Percentiles rank a stretch among this genome's conserved stretches.
These are phyloP conservation scores for Oreochromis niloticus DNA, from an alignment of 2,113 vertebrate genomes.

Conservation along the genomic window DNA sequence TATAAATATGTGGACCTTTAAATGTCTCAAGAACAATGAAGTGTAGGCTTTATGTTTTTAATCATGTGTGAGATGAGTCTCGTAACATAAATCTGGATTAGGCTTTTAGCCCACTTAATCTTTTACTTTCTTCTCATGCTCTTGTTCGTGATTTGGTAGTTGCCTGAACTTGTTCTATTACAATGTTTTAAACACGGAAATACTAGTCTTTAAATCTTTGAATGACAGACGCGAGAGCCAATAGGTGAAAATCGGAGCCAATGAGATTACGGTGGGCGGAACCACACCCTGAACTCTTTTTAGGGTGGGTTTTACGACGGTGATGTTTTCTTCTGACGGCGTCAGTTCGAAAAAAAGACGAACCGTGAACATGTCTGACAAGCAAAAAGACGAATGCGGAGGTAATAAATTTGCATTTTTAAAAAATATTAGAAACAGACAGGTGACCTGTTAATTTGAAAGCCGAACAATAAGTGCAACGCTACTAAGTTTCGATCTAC, in stretches of 20 bases:
- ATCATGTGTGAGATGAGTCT: not conserved
- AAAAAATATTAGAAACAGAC: not conserved
- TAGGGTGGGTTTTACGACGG: too few relatives aligned
- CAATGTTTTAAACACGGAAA: not conserved
- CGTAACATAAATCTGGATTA: not conserved
- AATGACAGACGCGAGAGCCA: not conserved
- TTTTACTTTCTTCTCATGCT: not conserved
- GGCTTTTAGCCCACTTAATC: not conserved
- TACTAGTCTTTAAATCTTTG: not conserved
- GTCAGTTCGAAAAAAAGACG: not conserved
- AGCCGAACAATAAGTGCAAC: not conserved
- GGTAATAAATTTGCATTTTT: not conserved
- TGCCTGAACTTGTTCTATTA: not conserved
- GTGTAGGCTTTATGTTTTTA: not conserved
- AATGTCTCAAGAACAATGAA: not conserved
- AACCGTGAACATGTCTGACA: not conserved
- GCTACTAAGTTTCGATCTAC: not conserved
- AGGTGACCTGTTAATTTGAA: not conserved
- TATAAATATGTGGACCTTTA: not conserved
- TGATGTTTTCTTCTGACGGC: not conserved
- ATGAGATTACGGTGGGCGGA: not conserved
- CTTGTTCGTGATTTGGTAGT: not conserved
- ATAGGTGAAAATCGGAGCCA: not conserved
- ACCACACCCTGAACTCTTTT: not conserved
- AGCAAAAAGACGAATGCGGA: not conserved